Evolutionary conservation across 2,888 invertebrate genomes (phyloP), one percentile per base, ranked within the genome.

Genomic region (Acronicta alni): DNA sequence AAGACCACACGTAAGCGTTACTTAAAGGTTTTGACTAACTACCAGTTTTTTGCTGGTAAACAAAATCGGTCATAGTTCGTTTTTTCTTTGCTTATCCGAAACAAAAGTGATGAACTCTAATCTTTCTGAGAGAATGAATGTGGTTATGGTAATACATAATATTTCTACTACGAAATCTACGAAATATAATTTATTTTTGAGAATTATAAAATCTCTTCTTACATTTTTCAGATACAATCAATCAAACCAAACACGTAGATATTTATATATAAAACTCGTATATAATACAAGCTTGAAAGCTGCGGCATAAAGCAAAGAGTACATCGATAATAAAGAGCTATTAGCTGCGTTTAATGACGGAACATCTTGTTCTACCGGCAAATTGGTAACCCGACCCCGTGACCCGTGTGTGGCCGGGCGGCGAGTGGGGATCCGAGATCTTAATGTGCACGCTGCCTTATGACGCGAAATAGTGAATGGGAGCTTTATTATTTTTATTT

Each of bases 381-480:
- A 91, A 91, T 91, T 91, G 91, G 91, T 89, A 91, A 91, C 82
- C 68, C 75, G 88, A 91, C 72, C 83, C 62, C 68, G 60, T 68
- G 73, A 75, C 74, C 75, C 77, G 75, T 67, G 77, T 75, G 77
- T 78, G 75, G 63, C 63, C 48, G 47, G 63, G 62, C 48, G 47
- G 43, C 16, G 56, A 37, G 53, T 30, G 45, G 55, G 42, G 58
- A 35, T 12, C 39, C 43, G 74, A 48, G 60, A 57, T 61, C 62
- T 52, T 57, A 69, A 55, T 74, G 67, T 71, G 71, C 39, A 42
- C 63, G 51, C 56, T 56, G 64, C 65, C 42, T 70, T 70, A 61
- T 52, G 26, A 68, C 18, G 49, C 20, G 16, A 8, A 35, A 42
- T 68, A 10, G 43, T 61, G 74, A 67, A 73, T 68, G 32, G 20